Base-by-base conservation (phyloP, 2,888 invertebrate genomes). In the Euplagia quadripunctaria region DNA sequence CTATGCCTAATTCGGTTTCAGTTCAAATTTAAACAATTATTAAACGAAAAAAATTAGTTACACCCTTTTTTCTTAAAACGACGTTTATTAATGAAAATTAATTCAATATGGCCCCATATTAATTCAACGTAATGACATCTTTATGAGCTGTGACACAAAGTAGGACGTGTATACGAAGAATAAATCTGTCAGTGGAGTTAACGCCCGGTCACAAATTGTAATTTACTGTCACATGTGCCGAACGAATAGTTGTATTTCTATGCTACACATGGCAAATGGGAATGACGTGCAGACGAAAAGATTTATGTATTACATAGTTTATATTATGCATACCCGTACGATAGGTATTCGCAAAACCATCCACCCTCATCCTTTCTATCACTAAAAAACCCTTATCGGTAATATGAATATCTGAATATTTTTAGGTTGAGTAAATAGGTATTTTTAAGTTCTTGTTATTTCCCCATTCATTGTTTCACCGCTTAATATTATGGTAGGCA, bases 91-190 rank as follows among this genome's bases (percentile, higher is more conserved):
- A 85, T 84, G 70, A 84, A 89, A 90, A 92, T 92, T 91, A 93
- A 92, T 93, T 91, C 88, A 88, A 86, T 81, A 87, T 87, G 86
- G 86, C 85, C 83, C 88, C 87, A 90, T 93, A 93, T 93, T 92
- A 93, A 94, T 94, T 92, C 90, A 88, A 90, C 83, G 87, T 90
- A 92, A 92, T 85, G 94, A 94, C 93, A 91, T 94, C 88, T 94
- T 94, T 94, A 94, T 92, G 94, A 92, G 92, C 88, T 93, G 94
- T 89, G 93, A 94, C 91, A 93, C 90, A 92, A 92, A 94, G 90
- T 91, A 91, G 93, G 92, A 93, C 92, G 92, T 91, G 93, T 89
- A 90, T 91, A 87, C 87, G 90, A 88, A 88, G 89, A 89, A 94
- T 94, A 94, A 94, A 94, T 94, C 94, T 94, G 93, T 94, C 94